phyloP scores from a whole-genome alignment of 2,113 vertebrate genomes.

The Synchiropus splendidus region DNA sequence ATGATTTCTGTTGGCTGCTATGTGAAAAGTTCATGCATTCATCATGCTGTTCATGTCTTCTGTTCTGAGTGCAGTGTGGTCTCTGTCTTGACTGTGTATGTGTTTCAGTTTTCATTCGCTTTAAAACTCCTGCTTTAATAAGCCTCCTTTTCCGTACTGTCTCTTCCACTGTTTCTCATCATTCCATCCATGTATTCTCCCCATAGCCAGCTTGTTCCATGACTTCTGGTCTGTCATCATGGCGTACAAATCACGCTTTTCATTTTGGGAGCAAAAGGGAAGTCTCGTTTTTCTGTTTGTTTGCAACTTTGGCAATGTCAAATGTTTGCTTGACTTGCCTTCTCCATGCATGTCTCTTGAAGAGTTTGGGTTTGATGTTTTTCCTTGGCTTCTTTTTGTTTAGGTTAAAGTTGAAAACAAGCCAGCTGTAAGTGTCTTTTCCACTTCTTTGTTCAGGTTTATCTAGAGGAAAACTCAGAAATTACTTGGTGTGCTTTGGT shows the following conservation, averaged over 20 bases:
- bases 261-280: conserved; percentile 97
- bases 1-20: neutral
- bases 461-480: too few species aligned
- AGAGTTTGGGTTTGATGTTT: conserved; percentile 29
- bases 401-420: conserved; percentile 58
- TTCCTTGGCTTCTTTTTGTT: conserved; percentile 28
- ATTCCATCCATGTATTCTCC: conserved; percentile 29
- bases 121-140: conserved; percentile 1
- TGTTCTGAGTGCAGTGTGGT: conserved; percentile 36
- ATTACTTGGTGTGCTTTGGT: too few species aligned
- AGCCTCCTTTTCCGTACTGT: too few species aligned
- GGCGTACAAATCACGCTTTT: conserved; percentile 92
- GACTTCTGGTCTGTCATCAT: conserved; percentile 64
- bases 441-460: conserved; percentile 3
- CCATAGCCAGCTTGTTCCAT: conserved; percentile 55
- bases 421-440: conserved; percentile 52
- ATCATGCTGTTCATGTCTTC: conserved; percentile 29
- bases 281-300: conserved; percentile 63
- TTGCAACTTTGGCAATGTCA: neutral
- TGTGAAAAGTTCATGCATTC: conserved; percentile 11
- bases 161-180: conserved; percentile 5
- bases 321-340: conserved; percentile 7
- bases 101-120: too few species aligned
- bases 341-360: neutral
- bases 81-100: conserved; percentile 29